Evolutionary conservation across 2,113 vertebrate species (phyloP).

Genomic region (Aspidoscelis tigris): DNA sequence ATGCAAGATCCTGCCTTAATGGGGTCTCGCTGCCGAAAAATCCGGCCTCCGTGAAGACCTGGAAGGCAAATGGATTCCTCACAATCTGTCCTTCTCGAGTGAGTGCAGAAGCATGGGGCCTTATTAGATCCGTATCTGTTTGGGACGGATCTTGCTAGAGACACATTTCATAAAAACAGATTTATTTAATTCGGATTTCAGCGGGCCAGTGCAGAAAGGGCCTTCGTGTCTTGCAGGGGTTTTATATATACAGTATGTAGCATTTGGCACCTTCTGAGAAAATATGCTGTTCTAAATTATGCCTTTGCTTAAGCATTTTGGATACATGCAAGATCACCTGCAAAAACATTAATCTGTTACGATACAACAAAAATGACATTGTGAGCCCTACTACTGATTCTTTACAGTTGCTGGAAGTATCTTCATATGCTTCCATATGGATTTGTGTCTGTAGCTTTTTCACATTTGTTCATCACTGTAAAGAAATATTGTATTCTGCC

Average conservation of each 20-base stretch:
- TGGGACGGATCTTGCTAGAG: too few species aligned
- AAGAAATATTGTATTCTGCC: not conserved
- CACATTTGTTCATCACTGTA: not conserved
- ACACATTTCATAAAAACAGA: too few species aligned
- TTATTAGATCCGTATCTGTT: too few species aligned
- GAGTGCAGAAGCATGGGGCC: too few species aligned
- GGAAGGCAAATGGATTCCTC: too few species aligned
- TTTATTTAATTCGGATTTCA: too few species aligned
- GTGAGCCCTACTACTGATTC: not conserved
- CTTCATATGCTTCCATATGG: not conserved
- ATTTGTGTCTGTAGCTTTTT: not conserved
- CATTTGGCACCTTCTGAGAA: not conserved
- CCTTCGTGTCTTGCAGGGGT: constrained; percentile 65
- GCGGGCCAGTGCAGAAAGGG: too few species aligned
- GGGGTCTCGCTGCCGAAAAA: too few species aligned
- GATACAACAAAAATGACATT: not conserved
- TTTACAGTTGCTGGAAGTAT: not conserved
- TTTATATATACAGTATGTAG: not conserved
- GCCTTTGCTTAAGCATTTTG: not conserved
- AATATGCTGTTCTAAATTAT: not conserved
- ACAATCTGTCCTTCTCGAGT: too few species aligned
- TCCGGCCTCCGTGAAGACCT: too few species aligned
- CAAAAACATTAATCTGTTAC: not conserved
- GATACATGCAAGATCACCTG: not conserved
- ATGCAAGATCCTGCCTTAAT: too few species aligned